Conservation (phyloP, 1,140 invertebrate species). For the Drosophila nannoptera region DNA sequence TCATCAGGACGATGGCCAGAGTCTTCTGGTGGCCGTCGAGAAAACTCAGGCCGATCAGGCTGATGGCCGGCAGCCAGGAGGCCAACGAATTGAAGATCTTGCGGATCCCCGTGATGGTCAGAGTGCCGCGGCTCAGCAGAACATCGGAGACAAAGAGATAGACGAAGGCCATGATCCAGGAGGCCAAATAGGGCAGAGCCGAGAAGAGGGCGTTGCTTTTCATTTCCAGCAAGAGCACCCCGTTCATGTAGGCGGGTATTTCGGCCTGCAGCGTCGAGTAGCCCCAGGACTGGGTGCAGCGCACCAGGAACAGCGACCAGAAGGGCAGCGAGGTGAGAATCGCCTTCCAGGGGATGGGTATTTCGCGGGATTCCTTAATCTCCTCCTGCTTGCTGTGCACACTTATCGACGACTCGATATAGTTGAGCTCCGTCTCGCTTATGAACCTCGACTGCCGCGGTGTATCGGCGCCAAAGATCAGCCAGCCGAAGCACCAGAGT, state of each 20-base stretch:
- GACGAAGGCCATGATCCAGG: conserved; percentile 85
- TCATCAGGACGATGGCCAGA: conserved; percentile 82
- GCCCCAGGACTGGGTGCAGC: conserved; percentile 95
- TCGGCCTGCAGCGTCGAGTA: conserved; percentile 95
- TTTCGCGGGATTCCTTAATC: conserved; percentile 14
- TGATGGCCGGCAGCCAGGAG: conserved; percentile 81
- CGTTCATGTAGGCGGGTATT: conserved; percentile 93
- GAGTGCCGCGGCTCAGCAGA: conserved; percentile 81
- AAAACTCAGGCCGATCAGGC: conserved; percentile 83
- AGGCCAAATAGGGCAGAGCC: conserved; percentile 88
- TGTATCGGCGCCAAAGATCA: conserved; percentile 83
- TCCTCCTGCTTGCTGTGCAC: conserved; percentile 35
- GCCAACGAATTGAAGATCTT: conserved; percentile 85
- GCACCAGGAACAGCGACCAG: conserved; percentile 89
- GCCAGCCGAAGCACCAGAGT: conserved; percentile 83
- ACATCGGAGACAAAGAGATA: conserved; percentile 84
- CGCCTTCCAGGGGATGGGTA: conserved; percentile 85
- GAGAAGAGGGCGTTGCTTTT: conserved; percentile 86
- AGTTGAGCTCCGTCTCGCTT: conserved; percentile 81
- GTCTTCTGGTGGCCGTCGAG: conserved; percentile 80
- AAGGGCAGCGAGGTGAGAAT: conserved; percentile 89
- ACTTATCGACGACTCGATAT: conserved; percentile 81
- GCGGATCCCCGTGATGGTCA: conserved; percentile 81
- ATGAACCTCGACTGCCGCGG: conserved; percentile 83
- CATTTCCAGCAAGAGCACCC: conserved; percentile 89